Base-by-base conservation (phyloP, 2,113 vertebrate species). In the Oncorhynchus keta region DNA sequence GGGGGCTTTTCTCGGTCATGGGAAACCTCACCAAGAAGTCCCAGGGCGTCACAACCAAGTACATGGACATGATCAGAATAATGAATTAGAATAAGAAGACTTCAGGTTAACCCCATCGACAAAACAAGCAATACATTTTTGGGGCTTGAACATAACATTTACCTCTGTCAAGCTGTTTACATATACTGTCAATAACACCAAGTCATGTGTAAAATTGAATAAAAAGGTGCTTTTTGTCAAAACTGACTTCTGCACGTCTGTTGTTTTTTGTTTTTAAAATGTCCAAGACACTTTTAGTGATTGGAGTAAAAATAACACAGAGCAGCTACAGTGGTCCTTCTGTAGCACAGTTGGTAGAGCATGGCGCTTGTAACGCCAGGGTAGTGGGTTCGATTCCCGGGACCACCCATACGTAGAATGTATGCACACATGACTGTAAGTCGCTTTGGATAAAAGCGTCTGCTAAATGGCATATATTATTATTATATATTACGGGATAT, bases 61-160 rank as follows among this genome's bases (percentile, higher is more conserved):
- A 99, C 86, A 92, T 94, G 90, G 93, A 97, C 81, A 94, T 97
- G 57, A 90, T 95, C 0, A 95, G 95, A 67, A 59, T 92, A 62
- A 76, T 90, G 72, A 77, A 81, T 71, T 93, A 84, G 68, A 80
- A 11, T 18, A 68, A 2, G 26, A 32, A 20, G 12, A 35, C 22
- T 18, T 18, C 28, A 59, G 0, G 39, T 59, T 20, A 59, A 30
- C 8, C 13, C 68, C 20, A 32, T 67, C 3, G 18, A 28, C 4
- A 20, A 13, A 30, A 16, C 45, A 69, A 39, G 22, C 26, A 20
- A 62, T 12, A 28, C 28, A 24, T 39, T 57, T 57, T 20, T 45
- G 4, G 61, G 13, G 14, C 32, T 12, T 65, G 55, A 22, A 68
- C 59, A 62, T 1, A 62, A 62, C 5, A 24, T 3, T 24, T 20